Evolutionary conservation across 53 echinoderm and acorn worm species (phyloP), one percentile per base, ranked within the genome.

Genomic region (Patiria pectinifera): DNA sequence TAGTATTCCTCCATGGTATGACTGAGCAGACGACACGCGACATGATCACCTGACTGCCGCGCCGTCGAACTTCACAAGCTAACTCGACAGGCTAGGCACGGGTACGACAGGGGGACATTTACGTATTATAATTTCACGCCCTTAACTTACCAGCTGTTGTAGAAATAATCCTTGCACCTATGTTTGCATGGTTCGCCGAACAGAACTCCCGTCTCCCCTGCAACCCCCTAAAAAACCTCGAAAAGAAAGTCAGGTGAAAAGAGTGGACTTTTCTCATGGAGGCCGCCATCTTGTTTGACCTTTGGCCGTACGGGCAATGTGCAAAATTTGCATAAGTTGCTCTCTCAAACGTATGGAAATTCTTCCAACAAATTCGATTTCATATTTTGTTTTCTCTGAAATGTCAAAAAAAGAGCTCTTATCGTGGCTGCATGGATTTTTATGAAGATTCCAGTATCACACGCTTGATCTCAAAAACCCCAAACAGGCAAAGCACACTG

Each of bases 271-370:
- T 59, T 53, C 77, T 24, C 45, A 87, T 90, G 90, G 90, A 81
- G 81, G 90, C 90, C 24, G 90, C 90, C 90, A 90, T 90, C 63
- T 90, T 90, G 87, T 45, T 80, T 90, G 80, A 90, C 90, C 90
- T 90, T 90, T 90, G 69, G 63, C 8, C 35, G 8, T 53, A 79
- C 90, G 48, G 25, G 13, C 58, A 61, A 60, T 25, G 44, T 75
- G 18, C 63, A 59, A 70, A 71, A 86, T 88, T 78, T 78, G 78
- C 88, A 88, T 78, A 88, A 25, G 19, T 66, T 66, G 66, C 3
- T 16, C 15, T 16, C 66, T 66, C 19, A 16, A 14, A 16, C 19
- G 12, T 16, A 14, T 35, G 35, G 66, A 66, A 66, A 14, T 66
- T 66, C 19, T 16, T 66, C 15, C 66, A 66, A 66, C 19, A 66